Base-by-base conservation (phyloP, 2,113 vertebrate species). In the Macaca mulatta region DNA sequence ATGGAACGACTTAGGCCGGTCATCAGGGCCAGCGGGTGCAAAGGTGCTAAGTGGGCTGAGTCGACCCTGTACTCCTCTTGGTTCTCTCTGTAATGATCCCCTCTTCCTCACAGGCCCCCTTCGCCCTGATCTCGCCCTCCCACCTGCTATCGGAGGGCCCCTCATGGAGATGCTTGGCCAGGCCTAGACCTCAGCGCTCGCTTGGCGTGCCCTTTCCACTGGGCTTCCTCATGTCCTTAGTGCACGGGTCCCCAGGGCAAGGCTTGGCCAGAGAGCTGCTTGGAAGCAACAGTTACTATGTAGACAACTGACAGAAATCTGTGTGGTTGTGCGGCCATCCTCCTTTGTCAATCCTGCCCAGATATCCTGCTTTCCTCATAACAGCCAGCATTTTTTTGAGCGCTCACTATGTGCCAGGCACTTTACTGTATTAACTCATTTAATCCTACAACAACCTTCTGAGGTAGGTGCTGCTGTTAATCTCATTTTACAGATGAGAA, bases 121-220 rank as follows among this genome's bases (percentile, higher is more conserved):
- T 43, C 38, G 38, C 30, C 8, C 23, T 2, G 10, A 18, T 13
- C 45, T 20, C 38, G 11, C 7, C 30, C 27, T 22, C 72, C 12
- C 23, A n/a, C n/a, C 12, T 43, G 25, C 79, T 70, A 13, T 14
- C 16, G 9, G 32, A 80, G 83, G 17, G 64, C 40, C 67, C n/a
- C 89, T 78, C 1, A 16, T n/a, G 59, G 43, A 78, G 83, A 64
- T 16, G 48, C 14, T 8, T 45, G 3, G 25, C 4, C 1, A 20
- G 55, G 64, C n/a, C 55, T 48, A 16, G n/a, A 6, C 32, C 40
- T 27, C 35, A 22, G 38, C 14, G 18, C 12, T 30, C 12, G 0
- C 8, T 25, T 2, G 0, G 5, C 3, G 5, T 2, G 1, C 3
- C 5, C 32, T 2, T 38, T 9, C 8, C 16, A 32, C 27, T 2